Percentiles rank a stretch among this genome's conserved stretches.
These are phyloP conservation scores for Alouatta palliata DNA, from an alignment of 2,113 vertebrate genomes.

Conservation along the genomic window DNA sequence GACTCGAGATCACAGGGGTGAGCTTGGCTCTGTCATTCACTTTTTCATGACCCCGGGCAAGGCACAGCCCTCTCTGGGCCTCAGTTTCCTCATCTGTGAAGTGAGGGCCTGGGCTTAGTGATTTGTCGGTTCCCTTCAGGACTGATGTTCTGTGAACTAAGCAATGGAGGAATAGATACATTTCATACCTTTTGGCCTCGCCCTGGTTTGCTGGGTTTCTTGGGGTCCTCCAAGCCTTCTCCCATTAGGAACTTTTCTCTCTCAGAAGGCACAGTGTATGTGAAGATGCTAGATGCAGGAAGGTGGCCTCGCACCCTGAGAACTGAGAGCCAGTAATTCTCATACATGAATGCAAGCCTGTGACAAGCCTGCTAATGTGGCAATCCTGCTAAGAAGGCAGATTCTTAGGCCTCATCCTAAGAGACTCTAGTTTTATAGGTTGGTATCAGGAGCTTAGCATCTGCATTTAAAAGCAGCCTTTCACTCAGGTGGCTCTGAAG, in stretches of 20 bases:
- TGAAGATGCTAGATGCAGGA: background rate
- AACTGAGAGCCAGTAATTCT: background rate
- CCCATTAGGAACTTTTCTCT: background rate
- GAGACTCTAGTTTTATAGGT: background rate
- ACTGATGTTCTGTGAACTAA: background rate
- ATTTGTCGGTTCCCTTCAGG: background rate
- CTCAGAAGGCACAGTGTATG: background rate
- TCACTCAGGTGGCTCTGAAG: background rate
- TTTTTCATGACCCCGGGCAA: background rate
- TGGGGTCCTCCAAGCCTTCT: background rate
- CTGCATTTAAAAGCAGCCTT: background rate
- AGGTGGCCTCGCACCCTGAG: background rate
- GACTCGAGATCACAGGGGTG: too few species aligned
- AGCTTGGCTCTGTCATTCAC: background rate
- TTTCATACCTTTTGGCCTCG: background rate
- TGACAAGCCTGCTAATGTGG: background rate
- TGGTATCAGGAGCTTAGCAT: background rate
- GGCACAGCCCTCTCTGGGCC: background rate
- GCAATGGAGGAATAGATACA: background rate
- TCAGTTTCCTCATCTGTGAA: background rate
- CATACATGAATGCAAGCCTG: rapidly evolving
- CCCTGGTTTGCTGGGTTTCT: background rate
- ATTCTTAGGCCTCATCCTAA: background rate
- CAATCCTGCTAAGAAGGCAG: background rate
- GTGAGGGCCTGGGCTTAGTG: rapidly evolving